A percentile compares a stretch with the other conserved stretches of the same genome.
phyloP scores from a whole-genome alignment of 2,797 vertebrate species.

The Pangasius djambal region DNA sequence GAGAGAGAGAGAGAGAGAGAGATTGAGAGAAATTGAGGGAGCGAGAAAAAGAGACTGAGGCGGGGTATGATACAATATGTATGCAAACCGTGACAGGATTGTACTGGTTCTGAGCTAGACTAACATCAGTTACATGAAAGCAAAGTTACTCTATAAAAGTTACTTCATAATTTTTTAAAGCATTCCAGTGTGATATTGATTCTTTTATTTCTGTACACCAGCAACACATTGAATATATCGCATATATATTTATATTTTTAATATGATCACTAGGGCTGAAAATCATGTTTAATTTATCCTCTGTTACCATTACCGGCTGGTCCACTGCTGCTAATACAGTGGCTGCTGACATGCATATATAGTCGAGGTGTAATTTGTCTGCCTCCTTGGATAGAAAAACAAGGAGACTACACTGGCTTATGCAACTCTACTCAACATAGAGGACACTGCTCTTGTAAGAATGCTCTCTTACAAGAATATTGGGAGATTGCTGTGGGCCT shows the following conservation, averaged over 20 bases:
- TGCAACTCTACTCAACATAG: slow-evolving; percentile 36
- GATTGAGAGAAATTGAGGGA: background rate
- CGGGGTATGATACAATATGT: slow-evolving; percentile 41
- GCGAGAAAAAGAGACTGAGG: background rate
- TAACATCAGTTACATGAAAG: slow-evolving; percentile 24
- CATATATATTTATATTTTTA: background rate
- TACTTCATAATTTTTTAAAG: slow-evolving; percentile 13
- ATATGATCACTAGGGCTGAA: background rate
- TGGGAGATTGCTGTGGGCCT: background rate
- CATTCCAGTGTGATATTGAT: background rate
- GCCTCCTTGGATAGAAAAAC: slow-evolving; percentile 21
- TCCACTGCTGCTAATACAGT: background rate
- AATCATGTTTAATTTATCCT: background rate
- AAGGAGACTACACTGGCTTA: slow-evolving; percentile 30
- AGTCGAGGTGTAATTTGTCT: slow-evolving; percentile 24
- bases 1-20: slow-evolving; percentile 41
- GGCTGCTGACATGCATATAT: slow-evolving; percentile 18
- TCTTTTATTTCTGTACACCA: background rate
- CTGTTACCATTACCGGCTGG: background rate
- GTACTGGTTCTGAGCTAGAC: slow-evolving; percentile 6
- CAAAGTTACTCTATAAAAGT: slow-evolving; percentile 14
- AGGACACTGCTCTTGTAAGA: background rate
- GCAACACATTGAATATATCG: background rate
- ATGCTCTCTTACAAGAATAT: background rate
- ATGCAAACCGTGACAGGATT: slow-evolving; percentile 33